phyloP scores from a whole-genome alignment of 2,888 invertebrate species.

The Euplagia quadripunctaria region DNA sequence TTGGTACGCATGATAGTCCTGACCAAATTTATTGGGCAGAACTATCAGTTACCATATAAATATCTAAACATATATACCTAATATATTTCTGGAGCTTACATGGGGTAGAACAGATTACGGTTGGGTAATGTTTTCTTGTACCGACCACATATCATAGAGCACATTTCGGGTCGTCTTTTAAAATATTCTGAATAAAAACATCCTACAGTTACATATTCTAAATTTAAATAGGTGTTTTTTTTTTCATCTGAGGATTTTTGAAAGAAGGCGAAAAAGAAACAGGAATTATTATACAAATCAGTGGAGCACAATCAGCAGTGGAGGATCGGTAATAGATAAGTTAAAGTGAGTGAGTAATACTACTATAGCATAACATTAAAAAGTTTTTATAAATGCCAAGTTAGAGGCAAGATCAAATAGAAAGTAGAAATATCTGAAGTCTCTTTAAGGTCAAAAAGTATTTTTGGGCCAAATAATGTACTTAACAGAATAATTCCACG shows the following conservation, averaged over 20 bases:
- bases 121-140: neutral
- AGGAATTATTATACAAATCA: neutral
- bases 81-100: neutral
- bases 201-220: neutral
- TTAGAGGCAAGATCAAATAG: neutral
- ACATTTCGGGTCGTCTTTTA: neutral
- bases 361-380: neutral
- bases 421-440: neutral
- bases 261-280: no score
- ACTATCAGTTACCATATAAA: no score
- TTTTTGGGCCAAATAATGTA: neutral
- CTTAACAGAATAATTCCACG: neutral
- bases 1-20: no score
- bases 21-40: no score
- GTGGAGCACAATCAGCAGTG: neutral
- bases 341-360: no score
- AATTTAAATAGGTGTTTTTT: neutral
- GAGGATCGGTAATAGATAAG: neutral
- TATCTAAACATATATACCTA: neutral
- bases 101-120: neutral
- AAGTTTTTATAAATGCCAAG: neutral
- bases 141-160: neutral
- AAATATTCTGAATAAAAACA: neutral
- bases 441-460: neutral
- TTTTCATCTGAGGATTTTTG: neutral